phyloP scores from a whole-genome alignment of 2,797 vertebrate species.

The Tragopan temminckii region DNA sequence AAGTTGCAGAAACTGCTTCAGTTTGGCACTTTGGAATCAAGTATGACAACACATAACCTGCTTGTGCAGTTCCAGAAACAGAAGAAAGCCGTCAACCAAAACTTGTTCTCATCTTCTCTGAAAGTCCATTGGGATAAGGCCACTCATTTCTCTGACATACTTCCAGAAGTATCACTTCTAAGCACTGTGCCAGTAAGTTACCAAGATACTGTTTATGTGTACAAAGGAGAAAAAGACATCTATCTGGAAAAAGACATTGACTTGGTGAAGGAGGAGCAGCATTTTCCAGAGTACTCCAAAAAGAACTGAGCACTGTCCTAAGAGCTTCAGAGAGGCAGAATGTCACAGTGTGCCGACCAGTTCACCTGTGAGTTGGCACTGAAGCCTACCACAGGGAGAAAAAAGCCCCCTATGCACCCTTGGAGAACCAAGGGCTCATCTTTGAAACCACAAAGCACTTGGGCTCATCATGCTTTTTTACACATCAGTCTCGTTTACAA shows the following conservation, averaged over 20 bases:
- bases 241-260: background rate
- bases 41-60: background rate
- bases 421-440: background rate
- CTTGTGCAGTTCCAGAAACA: background rate
- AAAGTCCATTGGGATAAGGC: background rate
- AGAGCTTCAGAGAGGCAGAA: background rate
- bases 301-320: background rate
- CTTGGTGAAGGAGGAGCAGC: background rate
- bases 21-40: background rate
- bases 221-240: background rate
- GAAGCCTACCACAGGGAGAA: no score
- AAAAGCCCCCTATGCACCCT: background rate
- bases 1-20: background rate
- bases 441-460: background rate
- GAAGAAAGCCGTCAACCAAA: background rate
- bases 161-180: background rate
- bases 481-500: background rate
- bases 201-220: background rate
- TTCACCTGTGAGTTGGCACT: no score
- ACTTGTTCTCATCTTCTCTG: background rate
- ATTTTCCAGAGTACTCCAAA: background rate
- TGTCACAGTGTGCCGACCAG: background rate
- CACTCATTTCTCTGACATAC: background rate
- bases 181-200: accelerated
- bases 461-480: background rate